Base-by-base conservation (phyloP, 2,888 invertebrate genomes). In the Sipha maydis region DNA sequence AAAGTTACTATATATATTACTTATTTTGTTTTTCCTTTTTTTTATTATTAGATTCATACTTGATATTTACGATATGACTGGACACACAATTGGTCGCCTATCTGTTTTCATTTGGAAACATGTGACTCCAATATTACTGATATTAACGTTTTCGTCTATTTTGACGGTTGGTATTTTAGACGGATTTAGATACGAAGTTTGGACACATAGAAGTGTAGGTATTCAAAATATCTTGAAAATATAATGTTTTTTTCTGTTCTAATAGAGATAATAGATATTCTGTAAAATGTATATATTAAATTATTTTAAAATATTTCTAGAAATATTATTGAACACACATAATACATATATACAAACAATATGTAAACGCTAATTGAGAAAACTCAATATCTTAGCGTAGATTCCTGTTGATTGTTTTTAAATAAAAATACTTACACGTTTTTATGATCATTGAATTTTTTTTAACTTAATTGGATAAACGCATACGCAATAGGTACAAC, bases 31-130 rank as follows among this genome's bases (percentile, higher is more conserved):
- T 73, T 38, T 3, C 1, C 17, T 41, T 41, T 41, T 41, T 41
- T 41, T 41, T 41, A 41, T 11, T 73, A 9, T 34, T 21, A 86
- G 86, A 73, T 86, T 86, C 61, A 28, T 86, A 80, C 56, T 79
- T 41, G 86, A 86, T 80, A 79, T 56, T 25, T 86, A 86, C 38
- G 86, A 86, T 38, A 80, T 86, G 86, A 86, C 86, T 80, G 86
- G 79, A 28, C 56, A 86, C 41, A 86, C 73, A 41, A 71, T 79
- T 25, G 31, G 79, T 61, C 38, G 79, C 7, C 17, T 86, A 41
- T 73, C 86, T 73, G 21, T 73, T 31, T 79, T 80, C 1, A 86
- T 86, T 25, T 86, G 86, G 86, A 79, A 41, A 86, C 28, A 73
- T 41, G 14, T 86, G 0, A 86, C 86, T 38, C 86, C 86, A 25